Evolutionary conservation across 2,888 invertebrate genomes (phyloP).

Genomic region (Tortricodes alternella): DNA sequence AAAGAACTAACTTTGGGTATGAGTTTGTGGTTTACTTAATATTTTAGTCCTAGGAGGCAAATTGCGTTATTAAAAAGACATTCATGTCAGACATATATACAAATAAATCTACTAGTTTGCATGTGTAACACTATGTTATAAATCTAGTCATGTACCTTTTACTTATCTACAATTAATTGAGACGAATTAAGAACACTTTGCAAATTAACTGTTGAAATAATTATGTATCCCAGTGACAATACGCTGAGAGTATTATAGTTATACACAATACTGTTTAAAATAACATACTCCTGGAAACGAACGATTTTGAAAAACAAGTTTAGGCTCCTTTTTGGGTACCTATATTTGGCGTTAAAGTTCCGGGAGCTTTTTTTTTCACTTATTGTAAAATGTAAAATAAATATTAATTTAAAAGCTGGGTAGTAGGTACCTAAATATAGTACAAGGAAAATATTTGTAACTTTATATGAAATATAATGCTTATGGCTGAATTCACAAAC

Average conservation of each 20-base stretch:
- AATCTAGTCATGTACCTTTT: slow-evolving; percentile 19
- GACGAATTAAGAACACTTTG: not conserved
- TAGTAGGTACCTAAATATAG: too few relatives aligned
- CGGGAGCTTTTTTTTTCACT: too few relatives aligned
- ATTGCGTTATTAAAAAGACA: slow-evolving; percentile 5
- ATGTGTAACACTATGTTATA: slow-evolving; percentile 1
- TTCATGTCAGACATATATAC: not conserved
- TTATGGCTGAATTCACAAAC: too few relatives aligned
- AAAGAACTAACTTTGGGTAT: slow-evolving; percentile 11
- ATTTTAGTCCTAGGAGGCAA: not conserved
- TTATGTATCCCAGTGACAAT: slow-evolving; percentile 2
- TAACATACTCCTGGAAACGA: too few relatives aligned
- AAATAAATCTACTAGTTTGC: not conserved
- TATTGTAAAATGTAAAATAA: too few relatives aligned
- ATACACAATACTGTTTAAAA: not conserved
- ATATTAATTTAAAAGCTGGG: too few relatives aligned
- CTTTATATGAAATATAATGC: too few relatives aligned
- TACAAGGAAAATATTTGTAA: too few relatives aligned
- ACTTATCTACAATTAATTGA: slow-evolving; percentile 3
- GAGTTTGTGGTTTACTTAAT: slow-evolving; percentile 6
- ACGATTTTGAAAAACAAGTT: too few relatives aligned
- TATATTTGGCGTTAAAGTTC: too few relatives aligned
- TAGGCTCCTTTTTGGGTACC: too few relatives aligned
- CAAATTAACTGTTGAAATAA: not conserved
- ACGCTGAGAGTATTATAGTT: not conserved